Base-by-base conservation (phyloP, 2,113 vertebrate species). In the Gasterosteus nipponicus region DNA sequence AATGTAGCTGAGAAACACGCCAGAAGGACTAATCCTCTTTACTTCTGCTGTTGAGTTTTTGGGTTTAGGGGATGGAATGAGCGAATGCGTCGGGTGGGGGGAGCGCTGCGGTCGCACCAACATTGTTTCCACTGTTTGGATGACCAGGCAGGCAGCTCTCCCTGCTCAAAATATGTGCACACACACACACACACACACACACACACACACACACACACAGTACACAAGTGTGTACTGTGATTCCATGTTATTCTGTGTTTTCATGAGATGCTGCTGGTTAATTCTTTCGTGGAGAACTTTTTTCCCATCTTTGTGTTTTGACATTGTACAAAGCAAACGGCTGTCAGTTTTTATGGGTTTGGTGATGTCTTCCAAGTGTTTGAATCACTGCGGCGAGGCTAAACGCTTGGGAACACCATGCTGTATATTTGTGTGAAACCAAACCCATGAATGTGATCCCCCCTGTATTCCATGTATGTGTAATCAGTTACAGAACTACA, bases 101-200 rank as follows among this genome's bases (percentile, higher is more conserved):
- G 79, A 81, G 64, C 46, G 42, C 80, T 89, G 91, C 44, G 89
- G 87, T 89, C 8, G 42, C 78, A 82, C 81, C 86, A 78, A 88
- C 89, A 91, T 89, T 91, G 89, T 92, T 92, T 91, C 91, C 91
- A 91, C 84, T 87, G 84, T 89, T 92, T 92, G 84, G 87, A 91
- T 89, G 89, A 89, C 84, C 85, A 84, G 85, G 89, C 83, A 84
- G 75, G 77, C 85, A 82, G 85, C 86, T 86, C 85, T 78, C 75
- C 85, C 80, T 80, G 77, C 62, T 86, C 85, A 79, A 59, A 81
- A 73, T 70, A 58, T 74, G 70, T 63, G 84, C 81, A 53, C 70
- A 87, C 80, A 65, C 47, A n/a, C 47, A 51, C 47, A 51, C 12
- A 74, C 46, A 77, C 46, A 69, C 74, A 26, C 39, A 42, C n/a